Base-by-base conservation (phyloP, 2,113 vertebrate species). In the Pollachius pollachius region DNA sequence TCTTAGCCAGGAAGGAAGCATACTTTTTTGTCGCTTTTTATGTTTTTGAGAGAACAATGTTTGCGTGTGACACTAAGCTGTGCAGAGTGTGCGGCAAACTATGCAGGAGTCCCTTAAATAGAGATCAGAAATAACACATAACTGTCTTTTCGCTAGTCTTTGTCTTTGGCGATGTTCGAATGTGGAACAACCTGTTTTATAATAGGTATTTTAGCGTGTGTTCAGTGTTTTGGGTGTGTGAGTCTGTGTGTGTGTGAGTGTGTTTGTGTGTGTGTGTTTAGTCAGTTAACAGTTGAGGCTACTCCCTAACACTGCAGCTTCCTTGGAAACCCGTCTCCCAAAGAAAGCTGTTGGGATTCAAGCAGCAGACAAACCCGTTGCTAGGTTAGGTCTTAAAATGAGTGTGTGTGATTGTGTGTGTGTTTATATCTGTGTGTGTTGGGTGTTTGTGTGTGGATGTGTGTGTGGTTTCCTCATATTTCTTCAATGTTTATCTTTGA, bases 1-100 rank as follows among this genome's bases (percentile, higher is more conserved):
- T 48, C 41, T 4, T 34, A 34, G 30, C 37, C 89, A 87, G 90
- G 89, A 91, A 92, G 88, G 83, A 92, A 88, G 75, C 81, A n/a
- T 19, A 68, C 61, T 82, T 82, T 84, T 86, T 81, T 52, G 52
- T 15, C 1, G 41, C 12, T 48, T 48, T 9, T 48, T 48, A 34
- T 48, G 41, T 9, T 48, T 48, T 48, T 48, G 12, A 48, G 12
- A 9, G 41, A 13, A 48, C 12, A 9, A 9, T 48, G 6, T 48
- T 48, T 48, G 8, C 12, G 41, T 13, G 12, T 48, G 30, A 3
- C 30, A 34, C 30, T 34, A 7, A 5, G 30, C 30, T 34, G 30
- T 34, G 30, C 30, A 34, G 30, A 34, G 30, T 34, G 30, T 34
- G 30, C 4, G 30, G 6, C 30, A 34, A 34, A 34, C 6, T 4